Base-by-base conservation (phyloP, 2,888 invertebrate genomes). In the Rhorus exstirpatorius region DNA sequence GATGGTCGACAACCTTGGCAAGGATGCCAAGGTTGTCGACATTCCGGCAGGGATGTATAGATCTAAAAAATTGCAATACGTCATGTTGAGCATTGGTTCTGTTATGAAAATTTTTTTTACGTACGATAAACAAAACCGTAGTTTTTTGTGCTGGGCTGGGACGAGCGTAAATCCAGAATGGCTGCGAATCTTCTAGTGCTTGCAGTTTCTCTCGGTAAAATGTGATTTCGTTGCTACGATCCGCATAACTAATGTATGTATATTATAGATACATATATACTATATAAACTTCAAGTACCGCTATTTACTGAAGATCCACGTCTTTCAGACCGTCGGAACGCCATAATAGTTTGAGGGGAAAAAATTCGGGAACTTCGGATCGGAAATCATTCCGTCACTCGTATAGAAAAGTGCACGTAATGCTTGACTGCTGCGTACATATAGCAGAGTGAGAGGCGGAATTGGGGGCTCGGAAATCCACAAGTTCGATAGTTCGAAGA, bases 381-480 rank as follows among this genome's bases (percentile, higher is more conserved):
- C 24, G 68, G 49, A 68, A 77, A 60, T 68, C 68, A 77, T 77
- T 67, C 60, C 19, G 17, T 49, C 17, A 10, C 6, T 60, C 38
- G 51, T 10, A 17, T 17, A 60, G 38, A 38, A 31, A 53, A 31
- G 6, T 63, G 12, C 7, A 44, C n/a, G 41, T n/a, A 24, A 24
- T 41, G 7, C 12, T 10, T 17, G n/a, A 41, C 10, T 17, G 35
- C n/a, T 60, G 12, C 8, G 8, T 31, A 12, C n/a, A 41, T 12
- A 17, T 3, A 19, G 24, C 2, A 24, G 21, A n/a, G 24, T 12
- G 41, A 44, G 19, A 63, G 3, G 60, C 3, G 38, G 3, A 35
- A 14, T 31, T 6, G 58, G 17, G 4, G 6, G 26, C 14, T 31
- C 35, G 26, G 17, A 41, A 63, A 75, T 38, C 44, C 21, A 8